These are phyloP conservation scores for Diachasmimorpha longicaudata DNA, from an alignment of 1,140 invertebrate genomes.

Conservation along the genomic window DNA sequence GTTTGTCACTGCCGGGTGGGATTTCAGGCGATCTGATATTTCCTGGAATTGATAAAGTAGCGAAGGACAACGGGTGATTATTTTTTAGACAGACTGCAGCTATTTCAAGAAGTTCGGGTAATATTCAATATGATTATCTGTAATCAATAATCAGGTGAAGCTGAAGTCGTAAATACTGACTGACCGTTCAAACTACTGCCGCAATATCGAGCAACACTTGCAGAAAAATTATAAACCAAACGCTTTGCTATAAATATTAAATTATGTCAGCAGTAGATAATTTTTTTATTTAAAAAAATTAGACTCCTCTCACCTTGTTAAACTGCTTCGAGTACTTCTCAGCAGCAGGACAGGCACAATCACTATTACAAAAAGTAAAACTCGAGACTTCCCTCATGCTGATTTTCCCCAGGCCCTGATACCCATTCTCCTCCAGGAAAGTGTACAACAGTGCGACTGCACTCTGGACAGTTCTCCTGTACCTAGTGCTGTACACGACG, in stretches of 20 bases:
- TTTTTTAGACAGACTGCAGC: background rate
- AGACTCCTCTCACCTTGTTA: constrained; percentile 41
- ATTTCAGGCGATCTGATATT: constrained; percentile 65
- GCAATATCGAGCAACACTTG: too few relatives aligned
- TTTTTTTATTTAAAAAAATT: too few relatives aligned
- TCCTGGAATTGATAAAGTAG: constrained; percentile 45
- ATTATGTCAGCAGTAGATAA: too few relatives aligned
- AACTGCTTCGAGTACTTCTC: constrained; percentile 68
- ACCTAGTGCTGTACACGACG: constrained; percentile 80
- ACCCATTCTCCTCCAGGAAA: constrained; percentile 69
- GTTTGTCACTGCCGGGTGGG: constrained; percentile 73
- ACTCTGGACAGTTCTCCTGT: constrained; percentile 88
- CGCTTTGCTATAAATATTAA: too few relatives aligned
- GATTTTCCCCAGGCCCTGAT: constrained; percentile 61
- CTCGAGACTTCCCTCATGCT: constrained; percentile 76
- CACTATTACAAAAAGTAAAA: constrained; percentile 83
- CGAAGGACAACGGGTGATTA: background rate
- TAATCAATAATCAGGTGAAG: too few relatives aligned
- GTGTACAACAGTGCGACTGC: constrained; percentile 81
- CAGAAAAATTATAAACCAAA: too few relatives aligned
- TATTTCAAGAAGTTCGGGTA: background rate
- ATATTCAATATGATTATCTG: too few relatives aligned
- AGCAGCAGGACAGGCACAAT: constrained; percentile 80
- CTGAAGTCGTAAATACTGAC: too few relatives aligned
- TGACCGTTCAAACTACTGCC: too few relatives aligned